A percentile compares a stretch with the other conserved stretches of the same genome.
Conservation (phyloP, 2,113 vertebrate genomes). For the Pelusios castaneus region DNA sequence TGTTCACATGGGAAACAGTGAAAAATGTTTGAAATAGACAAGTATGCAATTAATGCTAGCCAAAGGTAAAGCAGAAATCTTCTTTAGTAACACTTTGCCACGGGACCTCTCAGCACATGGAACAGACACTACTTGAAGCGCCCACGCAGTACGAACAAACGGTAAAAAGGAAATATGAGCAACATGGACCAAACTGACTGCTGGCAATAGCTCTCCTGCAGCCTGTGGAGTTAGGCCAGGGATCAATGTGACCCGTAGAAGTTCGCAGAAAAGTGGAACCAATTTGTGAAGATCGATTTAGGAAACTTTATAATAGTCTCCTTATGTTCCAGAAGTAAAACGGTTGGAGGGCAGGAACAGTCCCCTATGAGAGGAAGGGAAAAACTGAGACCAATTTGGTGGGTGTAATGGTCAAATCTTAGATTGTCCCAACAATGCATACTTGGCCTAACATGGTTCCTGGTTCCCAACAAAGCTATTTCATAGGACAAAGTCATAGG, state of each 20-base stretch:
- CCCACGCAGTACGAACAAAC: background rate
- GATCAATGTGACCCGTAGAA: background rate
- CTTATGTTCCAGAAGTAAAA: background rate
- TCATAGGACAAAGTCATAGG: background rate
- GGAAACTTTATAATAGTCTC: background rate
- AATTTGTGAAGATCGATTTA: background rate
- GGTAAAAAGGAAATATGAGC: accelerated
- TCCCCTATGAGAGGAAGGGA: background rate
- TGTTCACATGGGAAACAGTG: slow-evolving; percentile 56
- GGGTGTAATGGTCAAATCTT: background rate
- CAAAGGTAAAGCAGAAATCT: slow-evolving; percentile 38
- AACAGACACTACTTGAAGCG: background rate
- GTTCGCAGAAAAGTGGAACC: background rate
- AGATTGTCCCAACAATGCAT: background rate
- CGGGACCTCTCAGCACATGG: background rate
- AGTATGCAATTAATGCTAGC: slow-evolving; percentile 18
- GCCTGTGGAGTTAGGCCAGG: background rate
- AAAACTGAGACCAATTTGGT: background rate
- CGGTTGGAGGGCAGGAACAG: background rate
- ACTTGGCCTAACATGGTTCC: background rate
- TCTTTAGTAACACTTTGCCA: background rate
- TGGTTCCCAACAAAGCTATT: background rate
- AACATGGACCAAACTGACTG: background rate
- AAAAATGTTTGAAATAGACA: slow-evolving; percentile 52
- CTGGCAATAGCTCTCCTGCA: background rate